Conservation (phyloP, 2,797 vertebrate species). For the Kryptopterus vitreolus region DNA sequence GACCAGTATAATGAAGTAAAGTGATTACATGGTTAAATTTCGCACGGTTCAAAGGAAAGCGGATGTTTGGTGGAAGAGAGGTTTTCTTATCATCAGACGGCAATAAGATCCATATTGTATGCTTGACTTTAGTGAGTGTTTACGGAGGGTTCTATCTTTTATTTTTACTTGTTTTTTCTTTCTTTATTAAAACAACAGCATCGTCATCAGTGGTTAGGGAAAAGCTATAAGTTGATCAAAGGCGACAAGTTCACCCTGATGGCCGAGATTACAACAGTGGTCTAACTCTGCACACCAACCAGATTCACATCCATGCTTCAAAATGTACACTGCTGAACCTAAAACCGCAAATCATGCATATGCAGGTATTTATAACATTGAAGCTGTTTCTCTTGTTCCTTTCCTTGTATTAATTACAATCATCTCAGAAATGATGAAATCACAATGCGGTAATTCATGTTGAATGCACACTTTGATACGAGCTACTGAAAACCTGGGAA, state of each 20-base stretch:
- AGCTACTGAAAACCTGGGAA: not conserved
- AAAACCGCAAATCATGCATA: not conserved
- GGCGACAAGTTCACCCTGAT: constrained; percentile 19
- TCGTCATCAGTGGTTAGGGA: constrained; percentile 37
- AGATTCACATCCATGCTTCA: not conserved
- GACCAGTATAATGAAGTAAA: not conserved
- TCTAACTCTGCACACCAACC: constrained; percentile 16
- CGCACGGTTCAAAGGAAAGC: not conserved
- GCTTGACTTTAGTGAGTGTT: not conserved
- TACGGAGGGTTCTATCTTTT: not conserved
- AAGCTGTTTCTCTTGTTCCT: not conserved
- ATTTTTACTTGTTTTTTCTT: constrained; percentile 3
- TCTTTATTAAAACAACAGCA: constrained; percentile 6
- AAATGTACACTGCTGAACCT: not conserved
- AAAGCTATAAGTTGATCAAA: constrained; percentile 30
- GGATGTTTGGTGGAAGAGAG: not conserved
- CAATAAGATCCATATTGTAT: not conserved
- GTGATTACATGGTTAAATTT: not conserved
- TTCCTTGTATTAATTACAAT: not conserved
- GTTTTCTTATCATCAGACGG: not conserved
- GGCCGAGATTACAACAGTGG: constrained; percentile 8
- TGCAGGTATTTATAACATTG: not conserved
- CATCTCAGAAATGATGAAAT: not conserved
- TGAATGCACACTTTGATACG: not conserved
- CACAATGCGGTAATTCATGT: not conserved